Percentiles rank a stretch among this genome's conserved stretches.
These are phyloP conservation scores for Lepidochrysops patricia DNA, from an alignment of 2,888 invertebrate species.

Conservation along the genomic window DNA sequence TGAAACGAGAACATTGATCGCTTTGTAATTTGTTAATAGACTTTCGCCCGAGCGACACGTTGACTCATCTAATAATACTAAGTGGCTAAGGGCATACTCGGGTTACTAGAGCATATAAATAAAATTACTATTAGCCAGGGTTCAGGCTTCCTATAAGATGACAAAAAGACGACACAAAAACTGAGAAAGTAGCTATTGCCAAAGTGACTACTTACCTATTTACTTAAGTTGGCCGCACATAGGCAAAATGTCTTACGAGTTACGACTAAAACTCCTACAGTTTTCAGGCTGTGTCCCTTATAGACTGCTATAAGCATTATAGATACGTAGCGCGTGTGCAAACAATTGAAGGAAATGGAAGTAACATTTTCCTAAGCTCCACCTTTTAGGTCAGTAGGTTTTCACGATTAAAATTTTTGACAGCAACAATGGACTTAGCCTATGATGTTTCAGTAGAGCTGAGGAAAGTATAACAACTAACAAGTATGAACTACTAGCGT, in stretches of 20 bases:
- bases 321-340: not conserved
- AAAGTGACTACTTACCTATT: too few relatives aligned
- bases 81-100: not conserved
- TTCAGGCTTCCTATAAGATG: not conserved
- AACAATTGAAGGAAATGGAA: conserved; percentile 10
- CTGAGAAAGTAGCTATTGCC: too few relatives aligned
- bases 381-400: conserved; percentile 11
- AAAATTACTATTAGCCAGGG: not conserved
- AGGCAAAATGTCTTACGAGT: too few relatives aligned
- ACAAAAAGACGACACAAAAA: not conserved
- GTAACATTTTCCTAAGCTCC: not conserved
- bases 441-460: not conserved
- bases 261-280: too few relatives aligned
- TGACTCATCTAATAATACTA: conserved; percentile 1
- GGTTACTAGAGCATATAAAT: not conserved
- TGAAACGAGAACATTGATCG: not conserved
- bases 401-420: not conserved
- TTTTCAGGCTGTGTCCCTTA: too few relatives aligned
- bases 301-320: not conserved
- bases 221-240: not conserved
- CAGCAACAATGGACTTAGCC: not conserved
- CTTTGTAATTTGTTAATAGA: not conserved
- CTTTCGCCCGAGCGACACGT: not conserved
- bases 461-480: too few relatives aligned
- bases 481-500: too few relatives aligned